phyloP scores from a whole-genome alignment of 2,797 vertebrate genomes.

The Hozukius guyotensis region DNA sequence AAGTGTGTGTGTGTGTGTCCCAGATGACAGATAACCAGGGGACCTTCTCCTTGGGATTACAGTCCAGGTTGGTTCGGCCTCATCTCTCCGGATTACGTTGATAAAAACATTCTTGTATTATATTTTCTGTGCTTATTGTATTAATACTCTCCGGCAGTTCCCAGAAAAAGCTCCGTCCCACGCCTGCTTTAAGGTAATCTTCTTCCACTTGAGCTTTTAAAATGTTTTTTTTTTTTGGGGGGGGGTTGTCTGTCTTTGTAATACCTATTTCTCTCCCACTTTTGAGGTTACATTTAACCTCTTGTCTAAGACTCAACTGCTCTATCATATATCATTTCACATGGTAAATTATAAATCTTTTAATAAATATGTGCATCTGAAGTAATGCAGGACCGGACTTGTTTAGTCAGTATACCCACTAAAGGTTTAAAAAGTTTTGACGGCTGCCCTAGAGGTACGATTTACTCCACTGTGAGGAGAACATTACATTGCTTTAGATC shows the following conservation, averaged over 20 bases:
- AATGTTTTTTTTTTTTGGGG: conserved; percentile 48
- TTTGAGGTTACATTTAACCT: conserved; percentile 49
- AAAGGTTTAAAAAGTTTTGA: conserved; percentile 14
- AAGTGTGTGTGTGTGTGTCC: conserved; percentile 37
- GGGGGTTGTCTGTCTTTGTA: conserved; percentile 52
- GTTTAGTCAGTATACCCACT: background rate
- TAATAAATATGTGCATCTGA: conserved; percentile 9
- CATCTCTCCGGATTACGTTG: conserved; percentile 84
- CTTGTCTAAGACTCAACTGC: conserved; percentile 21
- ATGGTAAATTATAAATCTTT: conserved; percentile 11
- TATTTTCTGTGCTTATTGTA: conserved; percentile 84
- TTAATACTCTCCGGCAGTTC: conserved; percentile 79
- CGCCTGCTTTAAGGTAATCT: conserved; percentile 80
- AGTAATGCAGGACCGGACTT: background rate
- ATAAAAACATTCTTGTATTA: conserved; percentile 87
- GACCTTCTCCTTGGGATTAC: conserved; percentile 85
- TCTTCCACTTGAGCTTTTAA: conserved; percentile 81
- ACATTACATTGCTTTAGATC: background rate
- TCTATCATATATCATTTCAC: conserved; percentile 11
- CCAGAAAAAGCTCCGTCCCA: conserved; percentile 71
- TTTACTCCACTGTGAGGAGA: conserved; percentile 8
- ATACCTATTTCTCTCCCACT: conserved; percentile 51
- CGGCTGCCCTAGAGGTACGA: background rate
- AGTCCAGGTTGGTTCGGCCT: conserved; percentile 77
- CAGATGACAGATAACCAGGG: conserved; percentile 73